A percentile compares a stretch with the other conserved stretches of the same genome.
These are phyloP conservation scores for Tachystola acroxantha DNA, from an alignment of 2,888 invertebrate species.

Conservation along the genomic window DNA sequence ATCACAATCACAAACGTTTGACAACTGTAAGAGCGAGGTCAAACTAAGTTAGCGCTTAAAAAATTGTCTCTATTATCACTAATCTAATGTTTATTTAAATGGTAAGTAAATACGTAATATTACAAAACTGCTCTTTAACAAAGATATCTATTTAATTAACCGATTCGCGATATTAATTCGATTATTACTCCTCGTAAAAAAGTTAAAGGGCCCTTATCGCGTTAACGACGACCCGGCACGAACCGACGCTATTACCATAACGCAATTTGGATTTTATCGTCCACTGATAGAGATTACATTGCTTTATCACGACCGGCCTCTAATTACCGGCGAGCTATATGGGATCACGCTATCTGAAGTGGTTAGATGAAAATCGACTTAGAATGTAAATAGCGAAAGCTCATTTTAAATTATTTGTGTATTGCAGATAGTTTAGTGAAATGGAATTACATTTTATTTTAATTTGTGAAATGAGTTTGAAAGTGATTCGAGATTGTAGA, in stretches of 20 bases:
- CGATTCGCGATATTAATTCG: slow-evolving; percentile 72
- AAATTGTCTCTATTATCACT: no score
- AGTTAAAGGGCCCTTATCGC: slow-evolving; percentile 56
- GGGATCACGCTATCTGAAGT: slow-evolving; percentile 3
- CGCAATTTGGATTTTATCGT: slow-evolving; percentile 69
- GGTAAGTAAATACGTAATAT: no score
- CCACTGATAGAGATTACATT: slow-evolving; percentile 67
- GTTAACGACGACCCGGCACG: slow-evolving; percentile 58
- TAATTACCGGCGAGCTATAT: slow-evolving; percentile 46
- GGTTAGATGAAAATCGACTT: not conserved
- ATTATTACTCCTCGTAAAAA: slow-evolving; percentile 68
- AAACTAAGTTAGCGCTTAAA: no score
- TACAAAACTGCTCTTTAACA: slow-evolving; percentile 26
- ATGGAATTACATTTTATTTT: no score
- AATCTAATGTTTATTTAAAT: no score
- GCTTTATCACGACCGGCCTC: slow-evolving; percentile 52
- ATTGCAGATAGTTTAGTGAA: no score
- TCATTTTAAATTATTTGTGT: not conserved
- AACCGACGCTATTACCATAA: slow-evolving; percentile 44
- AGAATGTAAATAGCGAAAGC: not conserved
- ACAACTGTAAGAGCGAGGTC: no score
- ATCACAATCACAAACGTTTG: no score
- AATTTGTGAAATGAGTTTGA: no score
- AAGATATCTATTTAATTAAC: slow-evolving; percentile 71
- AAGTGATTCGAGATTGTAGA: no score